Conservation (phyloP, 2,113 vertebrate species). For the Tursiops truncatus region DNA sequence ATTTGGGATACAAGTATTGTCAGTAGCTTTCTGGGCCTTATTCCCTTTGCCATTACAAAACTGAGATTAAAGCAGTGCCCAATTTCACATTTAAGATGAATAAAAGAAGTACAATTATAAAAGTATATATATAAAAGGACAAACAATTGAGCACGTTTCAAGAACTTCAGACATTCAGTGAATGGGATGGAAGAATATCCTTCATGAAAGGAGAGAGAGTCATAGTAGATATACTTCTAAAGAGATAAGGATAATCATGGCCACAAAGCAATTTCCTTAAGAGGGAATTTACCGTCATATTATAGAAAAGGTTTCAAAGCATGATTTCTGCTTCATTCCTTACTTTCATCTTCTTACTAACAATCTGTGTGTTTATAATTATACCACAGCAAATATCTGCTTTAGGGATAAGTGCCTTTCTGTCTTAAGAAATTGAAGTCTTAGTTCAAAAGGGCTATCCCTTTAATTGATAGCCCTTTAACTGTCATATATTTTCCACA, state of each 20-base stretch:
- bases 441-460: neutral
- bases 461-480: neutral
- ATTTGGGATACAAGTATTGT: neutral
- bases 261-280: neutral
- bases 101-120: neutral
- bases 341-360: slow-evolving; percentile 20
- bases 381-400: neutral
- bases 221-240: neutral
- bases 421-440: neutral
- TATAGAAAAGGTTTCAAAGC: neutral
- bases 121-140: neutral
- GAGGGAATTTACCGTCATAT: neutral
- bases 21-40: neutral
- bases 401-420: neutral
- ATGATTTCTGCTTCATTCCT: neutral
- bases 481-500: slow-evolving; percentile 36
- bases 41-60: neutral
- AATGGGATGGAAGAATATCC: neutral
- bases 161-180: neutral
- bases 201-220: neutral
- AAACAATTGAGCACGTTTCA: slow-evolving; percentile 1
- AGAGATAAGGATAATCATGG: neutral
- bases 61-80: neutral
- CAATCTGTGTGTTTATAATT: neutral
- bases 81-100: slow-evolving; percentile 22